Conservation (phyloP, 2,888 invertebrate genomes). For the Hemithea aestivaria region DNA sequence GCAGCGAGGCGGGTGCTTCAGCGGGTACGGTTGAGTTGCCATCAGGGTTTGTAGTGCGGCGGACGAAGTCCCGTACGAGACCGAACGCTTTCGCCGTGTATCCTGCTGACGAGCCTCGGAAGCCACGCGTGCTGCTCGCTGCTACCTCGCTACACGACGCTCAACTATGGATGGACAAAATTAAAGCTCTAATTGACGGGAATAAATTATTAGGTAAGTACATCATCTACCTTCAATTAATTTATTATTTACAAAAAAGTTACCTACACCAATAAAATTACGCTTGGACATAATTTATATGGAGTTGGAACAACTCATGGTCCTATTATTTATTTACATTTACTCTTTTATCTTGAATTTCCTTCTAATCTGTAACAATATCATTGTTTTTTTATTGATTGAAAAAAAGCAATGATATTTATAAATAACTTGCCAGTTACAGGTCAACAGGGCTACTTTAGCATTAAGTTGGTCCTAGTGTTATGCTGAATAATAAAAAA, state of each 20-base stretch:
- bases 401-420: too few species aligned
- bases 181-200: conserved; percentile 72
- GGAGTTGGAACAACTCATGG: too few species aligned
- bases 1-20: conserved; percentile 68
- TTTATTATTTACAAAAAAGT: background rate
- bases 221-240: conserved; percentile 35
- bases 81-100: conserved; percentile 85
- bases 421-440: too few species aligned
- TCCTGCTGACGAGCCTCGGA: conserved; percentile 74
- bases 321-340: too few species aligned
- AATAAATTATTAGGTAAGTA: conserved; percentile 38
- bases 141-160: conserved; percentile 82
- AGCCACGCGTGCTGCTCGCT: conserved; percentile 82
- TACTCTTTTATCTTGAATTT: too few species aligned
- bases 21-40: conserved; percentile 78
- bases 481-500: too few species aligned
- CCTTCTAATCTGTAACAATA: too few species aligned
- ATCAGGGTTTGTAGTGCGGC: conserved; percentile 77
- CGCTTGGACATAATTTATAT: too few species aligned
- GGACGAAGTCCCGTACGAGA: conserved; percentile 83
- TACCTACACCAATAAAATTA: too few species aligned
- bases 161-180: conserved; percentile 84
- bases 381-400: too few species aligned
- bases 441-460: too few species aligned
- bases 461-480: too few species aligned